phyloP scores from a whole-genome alignment of 1,140 invertebrate species.

The Drosophila virilis region DNA sequence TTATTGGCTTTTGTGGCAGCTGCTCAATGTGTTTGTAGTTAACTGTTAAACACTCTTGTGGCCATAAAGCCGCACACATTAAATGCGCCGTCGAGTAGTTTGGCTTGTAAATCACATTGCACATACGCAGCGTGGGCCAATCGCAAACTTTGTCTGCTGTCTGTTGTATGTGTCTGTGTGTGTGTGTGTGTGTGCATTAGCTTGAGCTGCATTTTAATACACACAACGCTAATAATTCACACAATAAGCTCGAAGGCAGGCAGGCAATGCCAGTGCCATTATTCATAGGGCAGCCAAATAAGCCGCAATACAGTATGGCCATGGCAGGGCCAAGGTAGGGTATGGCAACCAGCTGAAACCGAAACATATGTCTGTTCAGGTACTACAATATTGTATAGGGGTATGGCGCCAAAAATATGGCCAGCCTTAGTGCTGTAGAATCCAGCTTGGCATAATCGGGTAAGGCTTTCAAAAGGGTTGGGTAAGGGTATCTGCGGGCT shows the following conservation, averaged over 20 bases:
- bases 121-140: conserved; percentile 52
- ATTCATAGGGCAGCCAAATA: conserved; percentile 61
- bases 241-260: conserved; percentile 67
- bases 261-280: conserved; percentile 54
- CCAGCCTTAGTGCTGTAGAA: conserved; percentile 32
- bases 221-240: conserved; percentile 78
- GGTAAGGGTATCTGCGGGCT: too few species aligned
- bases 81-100: conserved; percentile 45
- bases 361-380: conserved; percentile 37
- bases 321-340: conserved; percentile 3
- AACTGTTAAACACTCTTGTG: conserved; percentile 34
- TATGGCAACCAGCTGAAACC: neutral
- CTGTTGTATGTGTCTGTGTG: conserved; percentile 6
- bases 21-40: conserved; percentile 23
- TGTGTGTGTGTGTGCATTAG: conserved; percentile 51
- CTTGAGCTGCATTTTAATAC: conserved; percentile 77
- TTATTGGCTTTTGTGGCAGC: conserved; percentile 13
- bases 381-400: neutral
- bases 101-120: conserved; percentile 70
- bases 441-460: neutral
- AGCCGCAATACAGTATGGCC: conserved; percentile 1
- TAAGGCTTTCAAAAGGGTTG: too few species aligned
- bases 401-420: conserved; percentile 41
- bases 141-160: conserved; percentile 12
- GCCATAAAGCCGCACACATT: conserved; percentile 43